phyloP scores from a whole-genome alignment of 2,113 vertebrate species.

The Cercopithecus mona region DNA sequence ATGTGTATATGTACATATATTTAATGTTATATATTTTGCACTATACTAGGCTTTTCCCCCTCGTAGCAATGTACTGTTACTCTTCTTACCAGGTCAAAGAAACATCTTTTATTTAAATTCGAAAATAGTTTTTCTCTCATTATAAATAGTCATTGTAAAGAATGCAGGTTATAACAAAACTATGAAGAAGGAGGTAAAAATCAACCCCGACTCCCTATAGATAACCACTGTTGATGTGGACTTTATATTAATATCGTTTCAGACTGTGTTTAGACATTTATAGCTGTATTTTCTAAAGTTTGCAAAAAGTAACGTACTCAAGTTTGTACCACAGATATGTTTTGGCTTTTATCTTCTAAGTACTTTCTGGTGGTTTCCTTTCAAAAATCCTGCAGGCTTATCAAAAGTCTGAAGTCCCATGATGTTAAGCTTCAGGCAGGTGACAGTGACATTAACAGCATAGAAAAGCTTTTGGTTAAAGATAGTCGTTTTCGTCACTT shows the following conservation, averaged over 20 bases:
- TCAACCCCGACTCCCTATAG: background rate
- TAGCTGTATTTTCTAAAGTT: constrained; percentile 44
- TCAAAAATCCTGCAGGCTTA: background rate
- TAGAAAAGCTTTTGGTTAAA: constrained; percentile 10
- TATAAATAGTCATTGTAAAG: background rate
- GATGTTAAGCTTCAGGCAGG: background rate
- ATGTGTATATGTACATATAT: background rate
- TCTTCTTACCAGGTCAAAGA: background rate
- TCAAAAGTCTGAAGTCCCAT: background rate
- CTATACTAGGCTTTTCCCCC: background rate
- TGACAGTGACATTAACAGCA: background rate
- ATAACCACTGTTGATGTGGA: background rate
- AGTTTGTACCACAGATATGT: background rate
- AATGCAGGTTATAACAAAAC: background rate
- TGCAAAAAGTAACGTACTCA: background rate
- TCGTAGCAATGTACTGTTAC: background rate
- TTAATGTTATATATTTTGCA: background rate
- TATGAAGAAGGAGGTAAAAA: background rate
- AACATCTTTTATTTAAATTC: background rate
- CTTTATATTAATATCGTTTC: background rate
- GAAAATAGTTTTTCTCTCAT: constrained; percentile 8
- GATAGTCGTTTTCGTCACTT: background rate
- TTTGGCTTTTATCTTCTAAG: constrained; percentile 52
- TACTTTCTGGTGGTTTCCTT: constrained; percentile 38
- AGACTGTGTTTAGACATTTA: background rate